Evolutionary conservation across 2,797 vertebrate species (phyloP).

Genomic region (Molothrus aeneus): DNA sequence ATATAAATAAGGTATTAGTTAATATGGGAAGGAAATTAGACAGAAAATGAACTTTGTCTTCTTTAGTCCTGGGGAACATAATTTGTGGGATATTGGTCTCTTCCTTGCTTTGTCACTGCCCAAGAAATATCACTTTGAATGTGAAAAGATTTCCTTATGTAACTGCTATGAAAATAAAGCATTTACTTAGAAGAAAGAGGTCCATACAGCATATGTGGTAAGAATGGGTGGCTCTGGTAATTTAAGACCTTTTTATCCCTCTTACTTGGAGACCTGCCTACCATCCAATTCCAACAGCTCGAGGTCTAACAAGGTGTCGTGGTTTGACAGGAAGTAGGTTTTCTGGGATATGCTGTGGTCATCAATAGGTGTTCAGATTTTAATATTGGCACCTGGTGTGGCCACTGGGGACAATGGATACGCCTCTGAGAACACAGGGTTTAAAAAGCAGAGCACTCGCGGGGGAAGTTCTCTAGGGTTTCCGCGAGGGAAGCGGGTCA

Average conservation of each 20-base stretch:
- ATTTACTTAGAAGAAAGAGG: not conserved
- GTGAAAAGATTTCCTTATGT: not conserved
- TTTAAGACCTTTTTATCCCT: not conserved
- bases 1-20: not conserved
- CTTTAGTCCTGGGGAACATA: not conserved
- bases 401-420: too few relatives aligned
- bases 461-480: too few relatives aligned
- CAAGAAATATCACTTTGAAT: not conserved
- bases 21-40: not conserved
- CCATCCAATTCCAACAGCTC: not conserved
- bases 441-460: too few relatives aligned
- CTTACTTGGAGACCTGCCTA: not conserved
- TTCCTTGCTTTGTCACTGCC: not conserved
- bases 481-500: too few relatives aligned
- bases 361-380: too few relatives aligned
- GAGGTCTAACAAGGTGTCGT: not conserved
- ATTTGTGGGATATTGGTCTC: not conserved
- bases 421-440: too few relatives aligned
- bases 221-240: not conserved
- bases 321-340: too few relatives aligned
- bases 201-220: not conserved
- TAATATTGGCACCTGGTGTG: too few relatives aligned
- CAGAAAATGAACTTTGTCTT: not conserved
- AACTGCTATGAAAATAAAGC: not conserved
- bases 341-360: too few relatives aligned